Evolutionary conservation across 2,888 invertebrate species (phyloP), one percentile per base, ranked within the genome.

Genomic region (Andrena fulva): DNA sequence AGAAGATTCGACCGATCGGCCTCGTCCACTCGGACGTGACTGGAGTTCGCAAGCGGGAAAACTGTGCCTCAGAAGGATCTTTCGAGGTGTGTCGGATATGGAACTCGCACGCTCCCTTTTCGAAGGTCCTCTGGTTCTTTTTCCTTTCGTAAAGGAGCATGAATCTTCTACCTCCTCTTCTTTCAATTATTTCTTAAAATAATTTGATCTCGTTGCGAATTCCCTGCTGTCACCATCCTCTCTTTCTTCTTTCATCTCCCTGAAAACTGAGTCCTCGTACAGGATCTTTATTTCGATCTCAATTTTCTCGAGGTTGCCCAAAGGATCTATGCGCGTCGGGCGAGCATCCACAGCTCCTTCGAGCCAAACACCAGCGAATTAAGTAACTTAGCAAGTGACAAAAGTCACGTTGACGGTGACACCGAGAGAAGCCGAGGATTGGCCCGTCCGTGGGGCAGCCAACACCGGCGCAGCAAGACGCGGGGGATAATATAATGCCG

Each of bases 401-500:
- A 66, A 59, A 52, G 63, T 16, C 42, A 10, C n/a, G 16, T 12
- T 12, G 62, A 42, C 35, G 27, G 20, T 54, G 48, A 48, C 50
- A 35, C 63, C 20, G 56, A 35, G 54, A 70, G 77, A 74, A 77
- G 70, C 66, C 64, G 29, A 8, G 63, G 60, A 42, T 64, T 35
- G 42, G 54, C 5, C 62, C 31, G 70, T 80, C 74, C 56, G 42
- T 48, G 56, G 73, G 87, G 88, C 87, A 87, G 86, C 87, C 88
- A 90, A 90, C 88, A 88, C 33, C 73, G 66, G 27, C 27, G 10
- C 24, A 24, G n/a, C 54, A 88, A 86, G 90, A 87, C 86, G 86
- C 75, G 78, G 70, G 80, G 74, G 87, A 85, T 89, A 89, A 90
- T 92, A 90, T 91, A 90, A 87, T 90, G 89, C 87, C 87, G 87